Conservation (phyloP, 1,140 invertebrate species). For the Bombus cullumanus region DNA sequence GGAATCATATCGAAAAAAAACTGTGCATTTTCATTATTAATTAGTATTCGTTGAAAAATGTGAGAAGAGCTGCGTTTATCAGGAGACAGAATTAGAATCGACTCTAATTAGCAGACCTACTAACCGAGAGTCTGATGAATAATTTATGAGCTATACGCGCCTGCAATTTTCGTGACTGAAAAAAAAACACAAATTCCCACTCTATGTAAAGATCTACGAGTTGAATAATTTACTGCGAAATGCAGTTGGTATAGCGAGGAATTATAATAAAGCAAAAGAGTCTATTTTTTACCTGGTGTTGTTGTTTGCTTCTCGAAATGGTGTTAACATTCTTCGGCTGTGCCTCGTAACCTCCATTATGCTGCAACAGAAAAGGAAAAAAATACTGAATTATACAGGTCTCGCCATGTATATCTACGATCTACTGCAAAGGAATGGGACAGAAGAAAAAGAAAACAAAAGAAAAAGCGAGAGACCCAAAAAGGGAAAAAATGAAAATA, state of each 20-base stretch:
- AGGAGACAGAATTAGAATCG: neutral
- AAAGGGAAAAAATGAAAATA: no score
- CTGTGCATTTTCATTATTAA: neutral
- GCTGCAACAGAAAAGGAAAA: slow-evolving; percentile 76
- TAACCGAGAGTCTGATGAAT: slow-evolving; percentile 13
- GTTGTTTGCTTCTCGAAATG: slow-evolving; percentile 73
- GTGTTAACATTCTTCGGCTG: slow-evolving; percentile 75
- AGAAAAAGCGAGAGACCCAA: no score
- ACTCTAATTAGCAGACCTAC: slow-evolving; percentile 10
- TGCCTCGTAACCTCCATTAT: slow-evolving; percentile 79
- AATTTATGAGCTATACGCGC: slow-evolving; percentile 18
- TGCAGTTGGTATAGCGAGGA: neutral
- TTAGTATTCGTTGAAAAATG: neutral
- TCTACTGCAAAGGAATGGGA: neutral
- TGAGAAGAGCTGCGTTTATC: neutral
- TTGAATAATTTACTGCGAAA: slow-evolving; percentile 11
- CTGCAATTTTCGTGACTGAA: neutral
- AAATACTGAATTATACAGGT: neutral
- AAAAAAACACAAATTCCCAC: neutral
- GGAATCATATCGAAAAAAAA: neutral
- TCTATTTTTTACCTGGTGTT: slow-evolving; percentile 59
- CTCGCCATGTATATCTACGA: neutral
- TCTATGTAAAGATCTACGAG: neutral
- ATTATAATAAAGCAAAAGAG: no score
- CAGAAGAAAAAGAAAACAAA: neutral